phyloP scores from a whole-genome alignment of 2,113 vertebrate species.

The Fulica atra region DNA sequence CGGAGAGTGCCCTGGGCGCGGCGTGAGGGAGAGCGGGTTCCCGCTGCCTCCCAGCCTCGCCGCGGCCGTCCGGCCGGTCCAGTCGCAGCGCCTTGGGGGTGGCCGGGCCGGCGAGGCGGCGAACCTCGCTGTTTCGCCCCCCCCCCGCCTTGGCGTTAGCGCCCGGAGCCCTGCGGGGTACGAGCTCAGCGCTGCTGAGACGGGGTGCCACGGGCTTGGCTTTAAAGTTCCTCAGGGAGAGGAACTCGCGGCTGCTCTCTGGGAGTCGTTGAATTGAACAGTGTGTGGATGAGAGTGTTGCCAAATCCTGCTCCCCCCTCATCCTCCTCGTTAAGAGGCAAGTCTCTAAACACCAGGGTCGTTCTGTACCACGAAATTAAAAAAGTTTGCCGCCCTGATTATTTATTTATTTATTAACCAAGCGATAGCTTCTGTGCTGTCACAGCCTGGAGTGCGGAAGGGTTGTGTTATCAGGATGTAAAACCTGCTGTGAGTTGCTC shows the following conservation, averaged over 20 bases:
- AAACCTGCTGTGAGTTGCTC: background rate
- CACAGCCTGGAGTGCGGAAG: background rate
- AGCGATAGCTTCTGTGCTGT: background rate
- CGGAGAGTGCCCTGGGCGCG: too few species aligned
- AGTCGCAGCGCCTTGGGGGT: background rate
- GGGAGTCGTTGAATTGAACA: rapidly evolving
- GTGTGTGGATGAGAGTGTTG: rapidly evolving
- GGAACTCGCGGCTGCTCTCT: background rate
- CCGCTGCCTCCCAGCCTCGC: background rate
- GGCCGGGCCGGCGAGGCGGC: background rate
- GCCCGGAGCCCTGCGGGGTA: background rate
- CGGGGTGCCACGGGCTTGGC: background rate
- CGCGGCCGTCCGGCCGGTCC: background rate
- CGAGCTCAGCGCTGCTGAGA: too few species aligned
- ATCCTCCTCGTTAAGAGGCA: too few species aligned
- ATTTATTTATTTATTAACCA: background rate
- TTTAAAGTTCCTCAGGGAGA: rapidly evolving
- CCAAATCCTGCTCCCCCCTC: background rate
- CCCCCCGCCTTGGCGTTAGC: background rate
- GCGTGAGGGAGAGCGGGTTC: background rate
- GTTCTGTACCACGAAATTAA: background rate
- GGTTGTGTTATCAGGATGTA: background rate
- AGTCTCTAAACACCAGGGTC: background rate
- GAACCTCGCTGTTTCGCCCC: too few species aligned
- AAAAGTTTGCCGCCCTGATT: background rate